A percentile compares a stretch with the other conserved stretches of the same genome.
Evolutionary conservation across 1,140 invertebrate genomes (phyloP).

Genomic region (Aplysia californica): DNA sequence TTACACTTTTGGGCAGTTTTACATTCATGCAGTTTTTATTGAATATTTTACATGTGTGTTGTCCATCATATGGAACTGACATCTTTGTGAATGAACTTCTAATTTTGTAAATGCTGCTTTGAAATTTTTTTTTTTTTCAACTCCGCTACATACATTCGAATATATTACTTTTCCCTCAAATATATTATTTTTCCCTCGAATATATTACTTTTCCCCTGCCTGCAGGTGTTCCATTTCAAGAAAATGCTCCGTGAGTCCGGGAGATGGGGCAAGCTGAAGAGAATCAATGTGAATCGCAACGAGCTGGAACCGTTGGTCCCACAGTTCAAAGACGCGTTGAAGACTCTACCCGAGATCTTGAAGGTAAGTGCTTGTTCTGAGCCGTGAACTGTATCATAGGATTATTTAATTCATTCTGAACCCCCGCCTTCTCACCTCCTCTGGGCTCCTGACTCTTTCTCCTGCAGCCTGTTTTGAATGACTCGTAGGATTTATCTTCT

Average conservation of each 20-base stretch:
- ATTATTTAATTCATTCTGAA: background rate
- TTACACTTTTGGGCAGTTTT: no score
- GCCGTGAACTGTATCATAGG: background rate
- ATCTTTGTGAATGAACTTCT: background rate
- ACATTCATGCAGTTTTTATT: background rate
- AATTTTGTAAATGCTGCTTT: background rate
- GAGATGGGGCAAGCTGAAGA: slow-evolving; percentile 44
- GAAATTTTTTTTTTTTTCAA: background rate
- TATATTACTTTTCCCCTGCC: slow-evolving; percentile 10
- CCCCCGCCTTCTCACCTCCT: no score
- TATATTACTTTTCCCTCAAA: background rate
- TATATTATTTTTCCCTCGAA: background rate
- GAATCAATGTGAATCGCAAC: slow-evolving; percentile 45
- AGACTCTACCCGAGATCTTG: slow-evolving; percentile 48
- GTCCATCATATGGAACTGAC: background rate
- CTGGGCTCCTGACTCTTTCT: no score
- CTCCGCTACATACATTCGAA: background rate
- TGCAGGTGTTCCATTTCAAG: slow-evolving; percentile 62
- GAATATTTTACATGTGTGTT: background rate
- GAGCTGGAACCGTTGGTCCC: slow-evolving; percentile 47
- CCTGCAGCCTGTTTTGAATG: background rate
- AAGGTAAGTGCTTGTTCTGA: slow-evolving; percentile 34
- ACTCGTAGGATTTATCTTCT: background rate
- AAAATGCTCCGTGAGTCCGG: slow-evolving; percentile 59
- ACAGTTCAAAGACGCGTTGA: slow-evolving; percentile 47